Evolutionary conservation across 2,113 vertebrate genomes (phyloP).

Genomic region (Peromyscus leucopus): DNA sequence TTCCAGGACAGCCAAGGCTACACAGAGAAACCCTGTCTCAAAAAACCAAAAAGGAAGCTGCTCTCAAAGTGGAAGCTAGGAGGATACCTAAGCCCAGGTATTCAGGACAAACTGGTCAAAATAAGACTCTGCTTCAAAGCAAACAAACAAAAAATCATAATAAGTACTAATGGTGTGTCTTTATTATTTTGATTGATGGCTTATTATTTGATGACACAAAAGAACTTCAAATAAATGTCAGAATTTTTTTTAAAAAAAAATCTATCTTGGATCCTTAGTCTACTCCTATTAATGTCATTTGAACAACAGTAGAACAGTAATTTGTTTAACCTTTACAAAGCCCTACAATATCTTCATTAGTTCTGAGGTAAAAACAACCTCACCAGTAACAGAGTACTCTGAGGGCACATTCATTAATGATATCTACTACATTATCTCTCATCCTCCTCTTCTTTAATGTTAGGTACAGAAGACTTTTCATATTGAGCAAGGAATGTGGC

Average conservation of each 20-base stretch:
- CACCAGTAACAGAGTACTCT: not conserved
- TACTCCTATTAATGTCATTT: slow-evolving; percentile 20
- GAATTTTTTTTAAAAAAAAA: not conserved
- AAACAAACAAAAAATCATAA: not conserved
- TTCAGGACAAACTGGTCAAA: not conserved
- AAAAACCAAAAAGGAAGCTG: slow-evolving; percentile 8
- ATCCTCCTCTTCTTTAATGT: not conserved
- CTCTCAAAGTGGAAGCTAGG: not conserved
- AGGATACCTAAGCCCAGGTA: not conserved
- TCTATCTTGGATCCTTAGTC: not conserved
- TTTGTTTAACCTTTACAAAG: slow-evolving; percentile 45
- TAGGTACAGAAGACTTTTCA: not conserved
- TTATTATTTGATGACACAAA: slow-evolving; percentile 21
- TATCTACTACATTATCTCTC: not conserved
- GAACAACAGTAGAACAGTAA: slow-evolving; percentile 1
- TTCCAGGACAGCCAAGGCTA: not conserved
- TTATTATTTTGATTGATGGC: slow-evolving; percentile 7
- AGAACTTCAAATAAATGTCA: slow-evolving; percentile 17
- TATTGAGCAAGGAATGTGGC: not conserved
- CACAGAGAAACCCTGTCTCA: not conserved
- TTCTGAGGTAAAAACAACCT: slow-evolving; percentile 11
- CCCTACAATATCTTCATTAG: slow-evolving; percentile 5
- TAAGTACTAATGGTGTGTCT: not conserved
- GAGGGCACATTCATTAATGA: not conserved
- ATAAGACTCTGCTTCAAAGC: not conserved